Evolutionary conservation across 2,888 invertebrate species (phyloP), one percentile per base, ranked within the genome.

Genomic region (Monochamus alternatus): DNA sequence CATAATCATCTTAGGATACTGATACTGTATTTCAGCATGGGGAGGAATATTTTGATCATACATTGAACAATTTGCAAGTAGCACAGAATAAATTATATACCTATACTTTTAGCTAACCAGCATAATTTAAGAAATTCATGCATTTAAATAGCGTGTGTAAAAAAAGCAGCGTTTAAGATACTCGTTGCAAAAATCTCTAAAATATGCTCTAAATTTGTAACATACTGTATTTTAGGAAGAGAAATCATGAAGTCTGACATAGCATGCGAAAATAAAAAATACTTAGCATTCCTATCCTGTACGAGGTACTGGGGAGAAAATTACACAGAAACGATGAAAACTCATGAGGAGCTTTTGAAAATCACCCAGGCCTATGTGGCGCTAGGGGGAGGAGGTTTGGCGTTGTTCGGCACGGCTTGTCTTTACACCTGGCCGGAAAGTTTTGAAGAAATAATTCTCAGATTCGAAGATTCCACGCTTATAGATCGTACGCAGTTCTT

Each of bases 301-400:
- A 97, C 97, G 0, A 91, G 93, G 83, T 87, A 87, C 69, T 70
- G 78, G 43, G 83, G 83, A 5, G 81, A 83, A 43, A 79, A 81
- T 59, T 85, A 81, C 65, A 73, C 82, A 44, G 90, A 91, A 3
- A 91, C 92, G 66, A 92, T 91, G 62, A 91, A 91, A 87, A 92
- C 93, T 0, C 94, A 95, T 85, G 93, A 93, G 67, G 94, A 94
- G 86, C 93, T 94, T 44, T 89, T 93, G 82, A 90, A 91, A 2
- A 90, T 94, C 79, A 93, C 95, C 7, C 92, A 94, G 86, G 96
- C 94, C 0, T 95, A 97, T 88, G 95, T 95, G n/a, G 97, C 98
- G 0, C 90, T 98, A 75, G 98, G 98, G 55, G 95, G 96, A 14
- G 98, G 98, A 38, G 97, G 97, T 0, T 90, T 98, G 76, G 98